phyloP scores from a whole-genome alignment of 2,113 vertebrate species.

The Siphamia tubifer region DNA sequence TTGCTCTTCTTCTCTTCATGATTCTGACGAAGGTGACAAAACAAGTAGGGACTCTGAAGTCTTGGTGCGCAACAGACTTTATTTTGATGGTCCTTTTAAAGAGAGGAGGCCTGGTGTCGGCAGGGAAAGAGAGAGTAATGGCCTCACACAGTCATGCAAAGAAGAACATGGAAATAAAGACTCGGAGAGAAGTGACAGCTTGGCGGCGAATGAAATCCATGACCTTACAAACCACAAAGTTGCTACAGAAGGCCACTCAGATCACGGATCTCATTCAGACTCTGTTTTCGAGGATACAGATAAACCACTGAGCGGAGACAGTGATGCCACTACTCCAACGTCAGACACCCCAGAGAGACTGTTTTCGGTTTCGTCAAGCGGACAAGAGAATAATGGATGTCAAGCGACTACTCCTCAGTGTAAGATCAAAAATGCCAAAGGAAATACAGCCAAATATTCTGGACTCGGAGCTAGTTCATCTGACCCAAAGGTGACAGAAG shows the following conservation, averaged over 20 bases:
- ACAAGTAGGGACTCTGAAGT: slow-evolving; percentile 36
- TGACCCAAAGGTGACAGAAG: slow-evolving; percentile 7
- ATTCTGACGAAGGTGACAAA: slow-evolving; percentile 63
- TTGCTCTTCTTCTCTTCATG: slow-evolving; percentile 47
- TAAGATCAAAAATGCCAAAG: background rate
- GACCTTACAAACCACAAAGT: slow-evolving; percentile 31
- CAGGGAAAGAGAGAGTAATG: slow-evolving; percentile 68
- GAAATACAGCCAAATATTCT: background rate
- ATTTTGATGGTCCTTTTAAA: slow-evolving; percentile 58
- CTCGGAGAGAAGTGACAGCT: slow-evolving; percentile 29
- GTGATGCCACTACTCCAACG: slow-evolving; percentile 53
- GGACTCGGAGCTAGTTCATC: slow-evolving; percentile 3
- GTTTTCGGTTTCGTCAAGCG: slow-evolving; percentile 26
- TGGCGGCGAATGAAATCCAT: slow-evolving; percentile 12
- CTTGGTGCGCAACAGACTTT: slow-evolving; percentile 34
- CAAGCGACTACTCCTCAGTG: slow-evolving; percentile 5
- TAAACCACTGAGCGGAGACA: slow-evolving; percentile 59
- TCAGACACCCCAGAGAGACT: slow-evolving; percentile 33
- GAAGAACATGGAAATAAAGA: slow-evolving; percentile 37
- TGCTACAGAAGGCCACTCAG: slow-evolving; percentile 62
- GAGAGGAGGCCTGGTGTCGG: slow-evolving; percentile 81
- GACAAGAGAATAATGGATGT: slow-evolving; percentile 3
- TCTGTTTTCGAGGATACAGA: slow-evolving; percentile 74
- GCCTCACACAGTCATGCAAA: slow-evolving; percentile 30
- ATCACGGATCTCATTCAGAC: slow-evolving; percentile 70